Percentiles rank a stretch among this genome's conserved stretches.
phyloP scores from a whole-genome alignment of 2,113 vertebrate genomes.

The Asarcornis scutulata region DNA sequence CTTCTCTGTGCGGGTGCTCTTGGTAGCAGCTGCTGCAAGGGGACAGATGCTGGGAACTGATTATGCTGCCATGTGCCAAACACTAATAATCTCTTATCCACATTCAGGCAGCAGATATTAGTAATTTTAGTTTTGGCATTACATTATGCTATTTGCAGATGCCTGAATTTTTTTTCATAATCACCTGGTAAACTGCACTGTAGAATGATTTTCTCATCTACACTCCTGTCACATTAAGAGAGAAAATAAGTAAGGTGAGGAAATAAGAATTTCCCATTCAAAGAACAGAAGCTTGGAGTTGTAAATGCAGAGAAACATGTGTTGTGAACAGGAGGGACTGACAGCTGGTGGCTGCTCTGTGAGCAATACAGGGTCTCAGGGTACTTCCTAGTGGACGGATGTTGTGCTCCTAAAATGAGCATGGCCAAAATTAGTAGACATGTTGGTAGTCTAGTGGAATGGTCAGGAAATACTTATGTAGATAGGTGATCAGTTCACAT shows the following conservation, averaged over 20 bases:
- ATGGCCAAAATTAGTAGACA: accelerated
- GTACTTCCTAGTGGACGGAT: background rate
- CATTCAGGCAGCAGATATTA: background rate
- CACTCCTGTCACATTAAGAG: background rate
- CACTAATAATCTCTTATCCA: background rate
- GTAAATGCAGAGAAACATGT: background rate
- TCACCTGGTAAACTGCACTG: background rate
- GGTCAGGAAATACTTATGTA: background rate
- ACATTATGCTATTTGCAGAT: background rate
- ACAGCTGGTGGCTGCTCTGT: background rate
- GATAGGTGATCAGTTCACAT: background rate
- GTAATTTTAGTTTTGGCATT: background rate
- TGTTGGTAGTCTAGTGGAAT: background rate
- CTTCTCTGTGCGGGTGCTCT: background rate
- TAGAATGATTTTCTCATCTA: background rate
- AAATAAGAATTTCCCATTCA: background rate
- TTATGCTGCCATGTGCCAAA: background rate
- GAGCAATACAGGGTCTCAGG: accelerated
- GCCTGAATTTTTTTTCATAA: background rate
- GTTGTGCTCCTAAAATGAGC: background rate
- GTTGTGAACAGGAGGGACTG: background rate
- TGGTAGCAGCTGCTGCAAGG: background rate
- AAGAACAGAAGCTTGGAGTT: background rate
- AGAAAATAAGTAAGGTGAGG: background rate
- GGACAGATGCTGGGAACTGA: background rate